Base-by-base conservation (phyloP, 2,888 invertebrate genomes). In the Calliopum simillimum region DNA sequence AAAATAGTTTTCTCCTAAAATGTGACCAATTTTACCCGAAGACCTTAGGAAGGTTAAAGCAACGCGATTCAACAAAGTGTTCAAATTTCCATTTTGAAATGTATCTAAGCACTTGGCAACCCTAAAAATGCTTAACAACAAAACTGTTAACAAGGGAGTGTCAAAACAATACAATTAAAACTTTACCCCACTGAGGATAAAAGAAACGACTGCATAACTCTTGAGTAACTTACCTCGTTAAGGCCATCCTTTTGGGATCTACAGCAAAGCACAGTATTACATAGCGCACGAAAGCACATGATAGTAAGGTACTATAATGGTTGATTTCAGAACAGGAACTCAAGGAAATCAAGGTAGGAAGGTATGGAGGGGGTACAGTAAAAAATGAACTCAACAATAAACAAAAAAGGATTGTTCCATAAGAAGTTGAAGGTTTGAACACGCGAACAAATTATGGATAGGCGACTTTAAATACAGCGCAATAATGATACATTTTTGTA, bases 221-320 rank as follows among this genome's bases (percentile, higher is more conserved):
- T 19, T 44, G 19, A 33, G 55, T 53, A 25, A 71, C 83, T 85
- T 81, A 85, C 85, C 86, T 85, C 85, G 80, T 84, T 82, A 65
- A 82, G 75, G 67, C 81, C 83, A 70, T 79, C 80, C 73, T 79
- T 78, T 79, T 62, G 69, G 65, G 75, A 69, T 78, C 78, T 80
- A 70, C 82, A 83, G 71, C 78, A 77, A 65, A 79, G 49, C 14
- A 67, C 13, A 19, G 11, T 19, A 47, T 21, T 47, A 49, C 49
- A 47, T 41, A 67, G 49, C 13, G 33, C 59, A 49, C 59, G 67
- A 19, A 67, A 47, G 16, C 67, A 67, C 67, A 67, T 67, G 19
- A 33, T 59, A n/a, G n/a, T 33, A 25, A 14, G 14, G 47, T 41
- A 25, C 23, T n/a, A n/a, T n/a, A n/a, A n/a, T n/a, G n/a, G n/a